Evolutionary conservation across 2,113 vertebrate species (phyloP).

Genomic region (Phrynosoma platyrhinos): DNA sequence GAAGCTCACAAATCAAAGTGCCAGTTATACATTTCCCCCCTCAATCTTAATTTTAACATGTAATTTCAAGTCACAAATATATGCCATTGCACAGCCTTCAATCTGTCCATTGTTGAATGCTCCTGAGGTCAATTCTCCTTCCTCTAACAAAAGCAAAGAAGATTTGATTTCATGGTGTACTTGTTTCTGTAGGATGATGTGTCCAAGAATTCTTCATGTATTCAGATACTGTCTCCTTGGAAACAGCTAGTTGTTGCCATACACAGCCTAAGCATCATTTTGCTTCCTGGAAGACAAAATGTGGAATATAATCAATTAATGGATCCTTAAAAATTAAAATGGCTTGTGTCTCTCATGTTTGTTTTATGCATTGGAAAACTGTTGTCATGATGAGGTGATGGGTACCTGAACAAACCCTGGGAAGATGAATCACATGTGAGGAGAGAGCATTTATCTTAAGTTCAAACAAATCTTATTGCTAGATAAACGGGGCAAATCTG

Average conservation of each 20-base stretch:
- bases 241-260: slow-evolving; percentile 30
- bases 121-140: slow-evolving; percentile 1
- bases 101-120: background rate
- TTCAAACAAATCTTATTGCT: too few relatives aligned
- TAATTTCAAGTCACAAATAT: background rate
- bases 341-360: background rate
- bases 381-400: background rate
- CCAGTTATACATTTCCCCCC: too few relatives aligned
- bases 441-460: too few relatives aligned
- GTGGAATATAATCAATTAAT: background rate
- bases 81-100: slow-evolving; percentile 2
- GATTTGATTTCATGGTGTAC: slow-evolving; percentile 24
- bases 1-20: slow-evolving; percentile 22
- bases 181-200: slow-evolving; percentile 25
- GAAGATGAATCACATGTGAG: background rate
- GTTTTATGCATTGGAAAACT: background rate
- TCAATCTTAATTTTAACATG: background rate
- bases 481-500: too few relatives aligned
- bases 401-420: background rate
- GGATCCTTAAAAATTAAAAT: background rate
- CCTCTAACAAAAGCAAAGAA: slow-evolving; percentile 21
- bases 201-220: slow-evolving; percentile 39
- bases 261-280: slow-evolving; percentile 14
- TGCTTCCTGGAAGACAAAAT: slow-evolving; percentile 12
- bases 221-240: slow-evolving; percentile 36